Evolutionary conservation across 1,140 invertebrate species (phyloP).

Genomic region (Oryzaephilus surinamensis): DNA sequence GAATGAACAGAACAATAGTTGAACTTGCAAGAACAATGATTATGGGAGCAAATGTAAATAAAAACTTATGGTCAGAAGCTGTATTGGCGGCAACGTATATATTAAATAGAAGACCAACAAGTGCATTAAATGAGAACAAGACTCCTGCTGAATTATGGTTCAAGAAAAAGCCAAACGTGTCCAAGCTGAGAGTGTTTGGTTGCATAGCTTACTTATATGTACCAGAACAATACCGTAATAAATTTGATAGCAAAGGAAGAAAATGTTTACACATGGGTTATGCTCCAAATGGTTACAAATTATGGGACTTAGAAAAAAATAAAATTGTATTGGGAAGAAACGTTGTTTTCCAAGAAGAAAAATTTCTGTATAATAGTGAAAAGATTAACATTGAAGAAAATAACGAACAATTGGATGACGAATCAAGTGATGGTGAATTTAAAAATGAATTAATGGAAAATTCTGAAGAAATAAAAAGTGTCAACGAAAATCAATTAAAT

Average conservation of each 20-base stretch:
- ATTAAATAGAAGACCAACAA: constrained; percentile 4
- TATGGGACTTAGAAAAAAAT: constrained; percentile 16
- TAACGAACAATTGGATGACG: no score
- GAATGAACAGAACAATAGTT: constrained; percentile 4
- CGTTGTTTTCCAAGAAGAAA: constrained; percentile 15
- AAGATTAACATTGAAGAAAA: no score
- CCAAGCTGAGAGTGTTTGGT: constrained; percentile 29
- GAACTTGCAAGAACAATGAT: constrained; percentile 4
- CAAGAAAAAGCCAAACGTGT: constrained; percentile 19
- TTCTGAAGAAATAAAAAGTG: no score
- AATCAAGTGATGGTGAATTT: no score
- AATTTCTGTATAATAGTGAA: no score
- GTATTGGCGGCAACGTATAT: background rate
- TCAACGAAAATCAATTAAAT: no score
- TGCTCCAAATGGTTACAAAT: constrained; percentile 19
- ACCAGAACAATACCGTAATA: constrained; percentile 12
- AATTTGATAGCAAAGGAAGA: constrained; percentile 4
- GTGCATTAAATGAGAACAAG: constrained; percentile 5
- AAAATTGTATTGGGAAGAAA: constrained; percentile 20
- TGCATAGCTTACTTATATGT: constrained; percentile 17
- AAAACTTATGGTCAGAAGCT: constrained; percentile 7
- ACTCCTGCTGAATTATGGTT: constrained; percentile 30
- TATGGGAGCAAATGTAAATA: background rate
- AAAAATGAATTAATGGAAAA: no score
- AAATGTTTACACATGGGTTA: constrained; percentile 13